Base-by-base conservation (phyloP, 1,140 invertebrate species). In the Lepidurus arcticus region DNA sequence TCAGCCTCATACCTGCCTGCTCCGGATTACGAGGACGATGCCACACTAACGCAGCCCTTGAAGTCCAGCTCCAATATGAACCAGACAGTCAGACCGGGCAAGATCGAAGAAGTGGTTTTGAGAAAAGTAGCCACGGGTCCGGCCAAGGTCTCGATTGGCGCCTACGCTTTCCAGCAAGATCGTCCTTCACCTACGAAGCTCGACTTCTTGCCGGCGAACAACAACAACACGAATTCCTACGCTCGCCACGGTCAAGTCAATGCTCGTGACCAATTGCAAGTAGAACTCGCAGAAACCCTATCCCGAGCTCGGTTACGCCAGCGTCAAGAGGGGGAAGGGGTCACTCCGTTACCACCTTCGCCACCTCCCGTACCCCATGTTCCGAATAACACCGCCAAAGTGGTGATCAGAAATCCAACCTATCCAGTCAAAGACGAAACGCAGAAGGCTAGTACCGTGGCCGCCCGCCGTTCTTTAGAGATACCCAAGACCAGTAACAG, bases 271-370 rank as follows among this genome's bases (percentile, higher is more conserved):
- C 87, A 88, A 83, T 84, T 93, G 75, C 90, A 92, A 82, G 90
- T 89, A 77, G 92, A 93, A 86, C 84, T 93, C 78, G 89, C 87
- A 26, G 87, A 91, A 73, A 93, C 91, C 1, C 84, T 93, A 73
- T 90, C 91, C 80, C 88, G 91, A 84, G 92, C 91, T 10, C 91
- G 92, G 85, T 85, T 92, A 78, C 88, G 88, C 26, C 79, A 80
- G 42, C 47, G 79, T 10, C 53, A 21, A 65, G 53, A 65, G n/a
- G 53, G 43, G 43, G 26, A 44, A 76, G 76, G 2, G 16, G 11
- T 34, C 47, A 45, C 45, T 8, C 34, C 26, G 10, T 16, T 45
- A 45, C 76, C 53, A n/a, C 53, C 53, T 65, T 65, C 53, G 21
- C 10, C 43, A 13, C 73, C 78, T 45, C 34, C 76, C 7, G 9